phyloP scores from a whole-genome alignment of 2,113 vertebrate genomes.

The Anguilla japonica region DNA sequence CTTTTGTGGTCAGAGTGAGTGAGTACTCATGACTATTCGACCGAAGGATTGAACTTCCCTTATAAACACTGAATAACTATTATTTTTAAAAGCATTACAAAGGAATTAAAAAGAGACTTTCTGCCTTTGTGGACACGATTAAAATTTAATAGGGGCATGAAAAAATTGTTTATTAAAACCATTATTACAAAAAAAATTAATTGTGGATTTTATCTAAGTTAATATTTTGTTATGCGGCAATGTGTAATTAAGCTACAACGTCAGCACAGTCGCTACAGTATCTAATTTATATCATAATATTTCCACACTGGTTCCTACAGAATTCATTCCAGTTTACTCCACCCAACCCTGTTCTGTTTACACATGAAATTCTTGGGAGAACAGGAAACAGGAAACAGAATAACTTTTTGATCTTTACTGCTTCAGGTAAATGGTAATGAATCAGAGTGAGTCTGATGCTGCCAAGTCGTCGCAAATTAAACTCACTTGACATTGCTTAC shows the following conservation, averaged over 20 bases:
- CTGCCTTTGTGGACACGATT: not conserved
- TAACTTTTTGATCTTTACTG: not conserved
- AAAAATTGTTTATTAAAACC: not conserved
- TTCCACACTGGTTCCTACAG: not conserved
- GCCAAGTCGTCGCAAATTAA: not conserved
- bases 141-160: not conserved
- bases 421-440: not conserved
- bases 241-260: not conserved
- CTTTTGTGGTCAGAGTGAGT: not conserved
- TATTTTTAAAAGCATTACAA: not conserved
- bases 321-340: not conserved
- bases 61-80: not conserved
- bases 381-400: not conserved
- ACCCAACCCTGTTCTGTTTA: not conserved
- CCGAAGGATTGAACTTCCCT: not conserved
- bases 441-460: not conserved
- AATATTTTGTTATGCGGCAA: not conserved
- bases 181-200: not conserved
- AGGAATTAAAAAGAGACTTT: not conserved
- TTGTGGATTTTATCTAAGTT: not conserved
- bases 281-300: not conserved
- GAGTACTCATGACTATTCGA: not conserved
- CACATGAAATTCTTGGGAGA: not conserved
- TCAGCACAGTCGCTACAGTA: not conserved
- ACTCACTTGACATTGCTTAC: constrained; percentile 5